Evolutionary conservation across 1,140 invertebrate species (phyloP), one percentile per base, ranked within the genome.

Genomic region (Goniozus legneri): DNA sequence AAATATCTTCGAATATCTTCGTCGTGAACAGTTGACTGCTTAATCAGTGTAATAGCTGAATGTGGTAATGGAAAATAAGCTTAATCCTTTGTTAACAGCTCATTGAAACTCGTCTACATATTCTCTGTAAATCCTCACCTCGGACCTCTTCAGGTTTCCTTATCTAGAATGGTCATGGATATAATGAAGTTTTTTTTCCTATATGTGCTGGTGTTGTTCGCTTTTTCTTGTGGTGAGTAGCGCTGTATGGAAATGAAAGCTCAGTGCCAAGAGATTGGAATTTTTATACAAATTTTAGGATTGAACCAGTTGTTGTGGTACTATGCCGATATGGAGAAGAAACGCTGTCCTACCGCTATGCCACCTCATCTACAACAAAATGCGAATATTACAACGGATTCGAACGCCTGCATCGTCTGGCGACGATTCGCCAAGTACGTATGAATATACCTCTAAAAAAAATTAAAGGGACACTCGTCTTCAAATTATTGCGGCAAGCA

Each of bases 71-170:
- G 24, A 12, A 27, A 13, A n/a, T n/a, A n/a, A n/a, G n/a, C 3
- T 33, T 80, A 58, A 22, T 12, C 4, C 16, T 63, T 54, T 58
- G 55, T 51, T 74, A 77, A 50, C 79, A 93, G 92, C 79, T 97
- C 94, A 42, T 82, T 98, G 45, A 98, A 98, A 78, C 80, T 98
- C 60, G 95, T 98, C 60, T 97, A 97, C 80, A 98, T 98, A 73
- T 98, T 98, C 79, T 98, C 95, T 37, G 94, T 98, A 41, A 98
- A 98, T 80, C 95, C 96, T 18, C 92, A 98, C 77, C 78, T 98
- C 65, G 96, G 96, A 46, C 95, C 96, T 47, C 81, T 99, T 43
- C 96, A 99, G 80, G 96, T 99, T 37, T 97, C 93, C 7, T 80
- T 98, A 15, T 96, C 92, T 37, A 81, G 94, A 55, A 98, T 98